A percentile compares a stretch with the other conserved stretches of the same genome.
These are phyloP conservation scores for Nebria salina DNA, from an alignment of 2,888 invertebrate species.

Conservation along the genomic window DNA sequence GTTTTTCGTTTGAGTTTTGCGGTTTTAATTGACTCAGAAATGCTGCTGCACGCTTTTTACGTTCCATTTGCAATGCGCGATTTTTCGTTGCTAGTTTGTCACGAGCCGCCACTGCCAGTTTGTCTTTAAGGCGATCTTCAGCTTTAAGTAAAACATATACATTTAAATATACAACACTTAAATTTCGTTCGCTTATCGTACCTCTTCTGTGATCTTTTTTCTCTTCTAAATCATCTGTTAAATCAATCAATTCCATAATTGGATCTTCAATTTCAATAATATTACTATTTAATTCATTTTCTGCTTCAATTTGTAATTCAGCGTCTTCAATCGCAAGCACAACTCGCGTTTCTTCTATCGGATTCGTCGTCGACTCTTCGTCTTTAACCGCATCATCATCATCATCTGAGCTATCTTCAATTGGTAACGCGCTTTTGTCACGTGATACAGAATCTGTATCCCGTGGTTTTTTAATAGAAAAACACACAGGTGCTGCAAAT, in stretches of 20 bases:
- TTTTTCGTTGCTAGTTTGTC: constrained; percentile 69
- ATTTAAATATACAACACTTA: not conserved
- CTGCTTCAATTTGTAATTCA: constrained; percentile 15
- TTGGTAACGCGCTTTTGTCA: constrained; percentile 76
- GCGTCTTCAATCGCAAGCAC: constrained; percentile 14
- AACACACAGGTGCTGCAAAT: constrained; percentile 77
- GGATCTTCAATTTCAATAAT: constrained; percentile 60
- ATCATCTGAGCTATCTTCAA: constrained; percentile 80
- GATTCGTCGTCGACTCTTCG: constrained; percentile 39
- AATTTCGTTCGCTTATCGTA: constrained; percentile 38
- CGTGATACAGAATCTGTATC: constrained; percentile 70
- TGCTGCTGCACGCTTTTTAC: constrained; percentile 83
- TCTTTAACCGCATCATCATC: constrained; percentile 54
- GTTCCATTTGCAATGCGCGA: constrained; percentile 71
- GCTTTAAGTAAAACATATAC: constrained; percentile 54
- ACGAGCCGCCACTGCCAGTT: constrained; percentile 66
- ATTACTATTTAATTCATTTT: constrained; percentile 32
- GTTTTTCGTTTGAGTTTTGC: not conserved
- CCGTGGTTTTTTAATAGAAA: constrained; percentile 85
- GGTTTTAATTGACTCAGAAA: constrained; percentile 68
- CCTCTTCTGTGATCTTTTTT: constrained; percentile 59
- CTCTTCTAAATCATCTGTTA: constrained; percentile 68
- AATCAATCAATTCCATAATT: constrained; percentile 68
- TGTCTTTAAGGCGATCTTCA: constrained; percentile 70
- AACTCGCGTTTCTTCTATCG: not conserved